A percentile compares a stretch with the other conserved stretches of the same genome.
Conservation (phyloP, 2,888 invertebrate species). For the Callyntrura sp. region DNA sequence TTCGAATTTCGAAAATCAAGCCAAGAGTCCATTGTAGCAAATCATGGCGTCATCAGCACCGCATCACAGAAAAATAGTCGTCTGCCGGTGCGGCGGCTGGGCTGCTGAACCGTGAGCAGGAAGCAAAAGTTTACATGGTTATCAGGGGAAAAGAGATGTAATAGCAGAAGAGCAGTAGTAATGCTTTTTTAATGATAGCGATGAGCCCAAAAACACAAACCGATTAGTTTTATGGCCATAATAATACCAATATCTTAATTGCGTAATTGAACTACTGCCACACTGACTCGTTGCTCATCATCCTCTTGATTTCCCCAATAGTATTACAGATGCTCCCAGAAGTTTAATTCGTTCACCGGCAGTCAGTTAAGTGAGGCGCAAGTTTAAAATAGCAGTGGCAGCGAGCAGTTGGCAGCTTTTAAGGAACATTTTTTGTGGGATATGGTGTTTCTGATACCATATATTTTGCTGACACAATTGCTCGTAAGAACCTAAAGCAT, state of each 20-base stretch:
- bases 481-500: neutral
- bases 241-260: conserved; percentile 73
- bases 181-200: conserved; percentile 62
- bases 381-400: neutral
- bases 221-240: conserved; percentile 70
- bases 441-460: conserved; percentile 31
- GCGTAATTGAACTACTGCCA: conserved; percentile 65
- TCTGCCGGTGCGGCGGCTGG: conserved; percentile 37
- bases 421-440: conserved; percentile 45
- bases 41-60: conserved; percentile 50
- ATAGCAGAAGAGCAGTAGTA: conserved; percentile 60
- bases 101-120: conserved; percentile 64
- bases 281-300: conserved; percentile 44
- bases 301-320: neutral
- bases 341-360: conserved; percentile 24
- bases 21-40: conserved; percentile 5
- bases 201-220: conserved; percentile 60
- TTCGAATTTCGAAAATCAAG: conserved; percentile 33
- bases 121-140: conserved; percentile 53
- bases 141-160: conserved; percentile 51
- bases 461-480: conserved; percentile 1
- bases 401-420: neutral
- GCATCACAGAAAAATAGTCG: neutral
- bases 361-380: neutral
- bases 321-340: neutral